These are phyloP conservation scores for Sebastiscus albofasciatus DNA, from an alignment of 2,797 vertebrate genomes.

Conservation along the genomic window DNA sequence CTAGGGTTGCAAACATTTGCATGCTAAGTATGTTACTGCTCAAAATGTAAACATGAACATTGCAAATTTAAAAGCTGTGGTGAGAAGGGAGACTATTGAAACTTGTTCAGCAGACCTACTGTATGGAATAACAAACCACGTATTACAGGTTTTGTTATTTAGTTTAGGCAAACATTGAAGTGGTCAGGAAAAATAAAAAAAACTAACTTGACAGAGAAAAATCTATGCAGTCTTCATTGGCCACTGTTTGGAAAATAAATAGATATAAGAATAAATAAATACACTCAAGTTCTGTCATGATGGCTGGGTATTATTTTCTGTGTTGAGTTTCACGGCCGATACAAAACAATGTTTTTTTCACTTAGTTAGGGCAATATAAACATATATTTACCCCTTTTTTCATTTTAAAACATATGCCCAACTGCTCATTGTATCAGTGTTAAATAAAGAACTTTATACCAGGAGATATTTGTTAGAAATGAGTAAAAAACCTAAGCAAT, in stretches of 20 bases:
- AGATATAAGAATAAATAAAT: background rate
- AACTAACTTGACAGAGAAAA: background rate
- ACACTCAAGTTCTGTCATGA: background rate
- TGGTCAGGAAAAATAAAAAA: background rate
- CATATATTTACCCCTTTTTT: background rate
- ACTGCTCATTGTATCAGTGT: background rate
- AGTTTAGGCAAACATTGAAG: background rate
- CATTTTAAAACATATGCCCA: background rate
- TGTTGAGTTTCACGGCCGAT: background rate
- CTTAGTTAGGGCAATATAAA: background rate
- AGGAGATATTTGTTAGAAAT: background rate
- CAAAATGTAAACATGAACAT: background rate
- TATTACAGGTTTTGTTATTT: background rate
- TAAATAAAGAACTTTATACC: background rate
- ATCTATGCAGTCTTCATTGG: background rate
- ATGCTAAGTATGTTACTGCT: background rate
- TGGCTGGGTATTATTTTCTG: background rate
- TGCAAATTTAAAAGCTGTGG: background rate
- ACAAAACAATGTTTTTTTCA: background rate
- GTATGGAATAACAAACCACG: background rate
- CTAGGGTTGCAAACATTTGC: background rate
- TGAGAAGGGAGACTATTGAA: background rate
- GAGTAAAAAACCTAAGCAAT: background rate
- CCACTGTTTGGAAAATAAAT: background rate
- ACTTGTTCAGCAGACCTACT: background rate